phyloP scores from a whole-genome alignment of 2,797 vertebrate genomes.

The Gephyroberyx darwinii region DNA sequence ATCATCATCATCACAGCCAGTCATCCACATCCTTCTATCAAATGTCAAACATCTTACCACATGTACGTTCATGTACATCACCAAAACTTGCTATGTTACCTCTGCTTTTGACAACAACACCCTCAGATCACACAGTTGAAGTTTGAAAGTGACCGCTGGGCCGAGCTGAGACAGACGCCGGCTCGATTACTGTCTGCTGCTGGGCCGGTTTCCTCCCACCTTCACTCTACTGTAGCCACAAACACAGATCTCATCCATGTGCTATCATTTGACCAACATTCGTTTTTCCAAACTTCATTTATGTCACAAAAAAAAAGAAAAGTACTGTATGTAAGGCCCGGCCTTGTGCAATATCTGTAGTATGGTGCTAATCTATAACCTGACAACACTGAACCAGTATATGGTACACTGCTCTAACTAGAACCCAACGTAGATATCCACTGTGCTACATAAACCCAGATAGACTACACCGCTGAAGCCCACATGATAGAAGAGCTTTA shows the following conservation, averaged over 20 bases:
- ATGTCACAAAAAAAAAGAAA: conserved; percentile 41
- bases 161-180: too few relatives aligned
- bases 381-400: conserved; percentile 43
- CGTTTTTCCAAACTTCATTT: conserved; percentile 17
- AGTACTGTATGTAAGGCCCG: conserved; percentile 72
- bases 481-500: conserved; percentile 31
- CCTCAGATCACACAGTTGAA: not conserved
- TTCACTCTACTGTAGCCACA: conserved; percentile 26
- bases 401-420: conserved; percentile 36
- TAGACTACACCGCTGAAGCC: not conserved
- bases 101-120: not conserved
- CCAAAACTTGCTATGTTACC: conserved; percentile 44
- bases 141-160: too few relatives aligned
- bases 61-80: conserved; percentile 11
- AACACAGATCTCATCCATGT: conserved; percentile 1
- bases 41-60: conserved; percentile 7
- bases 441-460: conserved; percentile 45
- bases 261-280: conserved; percentile 19
- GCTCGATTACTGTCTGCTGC: too few relatives aligned
- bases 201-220: conserved; percentile 1
- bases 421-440: conserved; percentile 27
- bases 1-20: not conserved
- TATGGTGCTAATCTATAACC: conserved; percentile 48
- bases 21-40: conserved; percentile 27
- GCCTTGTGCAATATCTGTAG: conserved; percentile 73